Evolutionary conservation across 2,797 vertebrate genomes (phyloP).

Genomic region (Luscinia luscinia): DNA sequence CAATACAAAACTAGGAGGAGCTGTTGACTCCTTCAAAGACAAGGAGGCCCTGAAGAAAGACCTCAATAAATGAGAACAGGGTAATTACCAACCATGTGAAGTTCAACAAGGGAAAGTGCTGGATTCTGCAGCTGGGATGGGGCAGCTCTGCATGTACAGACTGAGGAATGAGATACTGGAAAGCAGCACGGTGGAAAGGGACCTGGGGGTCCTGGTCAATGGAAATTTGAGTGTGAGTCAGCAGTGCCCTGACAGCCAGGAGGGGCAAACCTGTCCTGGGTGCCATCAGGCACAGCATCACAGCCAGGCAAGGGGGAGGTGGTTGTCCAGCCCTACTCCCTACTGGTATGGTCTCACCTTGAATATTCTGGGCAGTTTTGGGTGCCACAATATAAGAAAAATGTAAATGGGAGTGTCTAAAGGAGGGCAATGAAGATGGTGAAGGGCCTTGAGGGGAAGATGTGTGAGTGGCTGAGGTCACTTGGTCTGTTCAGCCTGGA

Average conservation of each 20-base stretch:
- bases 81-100: too few relatives aligned
- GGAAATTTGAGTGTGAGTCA: background rate
- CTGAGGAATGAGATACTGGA: background rate
- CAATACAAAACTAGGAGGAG: rapidly evolving
- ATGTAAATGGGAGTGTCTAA: background rate
- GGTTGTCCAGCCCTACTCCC: background rate
- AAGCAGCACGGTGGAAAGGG: rapidly evolving
- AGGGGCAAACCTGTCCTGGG: background rate
- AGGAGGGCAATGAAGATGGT: too few relatives aligned
- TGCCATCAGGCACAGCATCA: background rate
- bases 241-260: background rate
- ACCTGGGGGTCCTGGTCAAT: rapidly evolving
- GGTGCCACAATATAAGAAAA: background rate
- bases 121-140: background rate
- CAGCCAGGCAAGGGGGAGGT: rapidly evolving
- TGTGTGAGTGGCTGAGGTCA: rapidly evolving
- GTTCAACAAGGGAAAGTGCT: rapidly evolving
- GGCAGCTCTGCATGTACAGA: background rate
- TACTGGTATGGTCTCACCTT: background rate
- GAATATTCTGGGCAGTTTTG: background rate
- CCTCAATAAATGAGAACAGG: background rate
- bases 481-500: background rate
- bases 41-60: background rate
- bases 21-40: rapidly evolving
- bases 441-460: background rate